Evolutionary conservation across 1,140 invertebrate genomes (phyloP), one percentile per base, ranked within the genome.

Genomic region (Neodiprion lecontei): DNA sequence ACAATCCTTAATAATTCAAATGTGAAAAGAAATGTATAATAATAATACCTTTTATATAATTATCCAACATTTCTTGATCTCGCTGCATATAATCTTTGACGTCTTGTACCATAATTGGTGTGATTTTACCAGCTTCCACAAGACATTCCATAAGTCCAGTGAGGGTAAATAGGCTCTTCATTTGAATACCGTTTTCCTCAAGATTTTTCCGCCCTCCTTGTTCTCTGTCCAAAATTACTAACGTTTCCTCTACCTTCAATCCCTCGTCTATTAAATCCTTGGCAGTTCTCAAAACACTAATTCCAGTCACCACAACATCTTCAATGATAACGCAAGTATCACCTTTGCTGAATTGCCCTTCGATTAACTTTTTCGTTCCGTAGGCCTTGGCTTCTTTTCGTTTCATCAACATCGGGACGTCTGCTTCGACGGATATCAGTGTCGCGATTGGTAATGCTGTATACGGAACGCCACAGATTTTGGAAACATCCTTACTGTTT

Each of bases 391-490:
- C 92, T 90, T 99, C 98, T 86, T 96, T 96, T 82, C 95, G 89
- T 78, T 95, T 91, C 79, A 99, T 95, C 50, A 99, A 85, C 97
- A 98, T 98, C 0, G 97, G 96, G 67, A 93, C 92, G 49, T 93
- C 86, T 7, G 91, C 89, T 76, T 94, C 91, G 8, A 92, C 83
- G 40, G 95, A 94, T 0, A 97, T 92, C 28, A 97, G 88, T 10
- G 97, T 98, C 0, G 98, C 97, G 73, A 99, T 91, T 0, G 98
- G 97, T 21, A 99, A 86, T 9, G 98, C 98, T 17, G 97, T 98
- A 81, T 99, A 99, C 0, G 98, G 98, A 0, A 99, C 98, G 9
- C 98, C 98, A 90, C 98, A 99, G 21, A 99, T 85, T 78, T 95
- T 91, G 79, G 95, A 91, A 77, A 90, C 91, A 8, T 88, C 81